phyloP scores from a whole-genome alignment of 2,797 vertebrate genomes.

The Acanthurus leucopareius region DNA sequence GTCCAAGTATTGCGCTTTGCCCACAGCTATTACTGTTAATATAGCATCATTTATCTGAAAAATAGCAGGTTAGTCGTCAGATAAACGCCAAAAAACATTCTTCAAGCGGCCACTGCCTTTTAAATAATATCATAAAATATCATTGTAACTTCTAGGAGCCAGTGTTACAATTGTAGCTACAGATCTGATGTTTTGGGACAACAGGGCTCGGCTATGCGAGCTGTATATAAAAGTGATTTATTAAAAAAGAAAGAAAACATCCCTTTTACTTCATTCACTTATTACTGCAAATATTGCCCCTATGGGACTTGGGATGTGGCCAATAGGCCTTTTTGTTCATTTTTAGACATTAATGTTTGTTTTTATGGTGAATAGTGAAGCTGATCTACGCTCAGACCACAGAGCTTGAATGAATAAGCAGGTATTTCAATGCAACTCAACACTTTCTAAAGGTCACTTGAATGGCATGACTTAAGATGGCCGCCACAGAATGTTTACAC shows the following conservation, averaged over 20 bases:
- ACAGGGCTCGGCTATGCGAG: neutral
- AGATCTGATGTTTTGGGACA: too few species aligned
- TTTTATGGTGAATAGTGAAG: conserved; percentile 18
- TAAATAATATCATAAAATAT: too few species aligned
- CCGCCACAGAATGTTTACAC: conserved; percentile 15
- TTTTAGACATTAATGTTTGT: conserved; percentile 14
- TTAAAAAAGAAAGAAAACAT: conserved; percentile 18
- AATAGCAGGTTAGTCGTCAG: too few species aligned
- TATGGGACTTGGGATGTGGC: neutral
- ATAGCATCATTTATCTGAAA: too few species aligned
- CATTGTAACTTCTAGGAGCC: too few species aligned
- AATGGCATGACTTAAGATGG: conserved; percentile 21
- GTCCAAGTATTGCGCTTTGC: too few species aligned
- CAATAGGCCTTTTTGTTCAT: conserved; percentile 8
- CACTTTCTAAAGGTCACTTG: conserved; percentile 51
- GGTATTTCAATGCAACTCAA: conserved; percentile 45
- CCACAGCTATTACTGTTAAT: too few species aligned
- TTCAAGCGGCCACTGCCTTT: too few species aligned
- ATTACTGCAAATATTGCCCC: conserved; percentile 2
- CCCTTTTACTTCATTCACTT: neutral
- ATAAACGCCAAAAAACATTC: too few species aligned
- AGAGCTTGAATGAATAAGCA: conserved; percentile 16
- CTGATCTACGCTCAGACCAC: neutral
- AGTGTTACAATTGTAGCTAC: too few species aligned
- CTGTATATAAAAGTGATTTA: neutral